A percentile compares a stretch with the other conserved stretches of the same genome.
These are phyloP conservation scores for Mythimna vitellina DNA, from an alignment of 2,888 invertebrate genomes.

Conservation along the genomic window DNA sequence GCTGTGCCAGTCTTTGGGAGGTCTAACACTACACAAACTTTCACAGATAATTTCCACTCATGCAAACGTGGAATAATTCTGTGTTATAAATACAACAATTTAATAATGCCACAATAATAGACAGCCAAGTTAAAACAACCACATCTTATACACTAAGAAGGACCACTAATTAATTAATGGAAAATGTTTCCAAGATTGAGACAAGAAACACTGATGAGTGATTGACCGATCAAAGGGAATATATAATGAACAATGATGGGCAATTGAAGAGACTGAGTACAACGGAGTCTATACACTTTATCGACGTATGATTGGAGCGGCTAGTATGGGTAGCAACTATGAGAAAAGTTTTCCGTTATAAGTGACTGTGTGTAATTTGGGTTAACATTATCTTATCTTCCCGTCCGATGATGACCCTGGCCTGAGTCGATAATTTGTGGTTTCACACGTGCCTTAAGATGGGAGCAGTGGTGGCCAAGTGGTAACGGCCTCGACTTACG, in stretches of 20 bases:
- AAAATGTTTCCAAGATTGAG: constrained; percentile 49
- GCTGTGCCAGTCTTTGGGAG: background rate
- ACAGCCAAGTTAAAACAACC: constrained; percentile 31
- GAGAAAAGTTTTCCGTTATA: constrained; percentile 49
- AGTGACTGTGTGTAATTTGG: no score
- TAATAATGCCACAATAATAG: constrained; percentile 28
- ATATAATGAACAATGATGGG: constrained; percentile 29
- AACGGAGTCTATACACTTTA: constrained; percentile 37
- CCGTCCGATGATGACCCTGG: no score
- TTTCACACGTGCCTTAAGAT: no score
- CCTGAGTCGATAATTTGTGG: no score
- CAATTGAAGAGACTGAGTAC: constrained; percentile 32
- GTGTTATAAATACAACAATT: constrained; percentile 23
- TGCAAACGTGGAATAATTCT: constrained; percentile 38
- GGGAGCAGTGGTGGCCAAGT: no score
- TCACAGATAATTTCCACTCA: background rate
- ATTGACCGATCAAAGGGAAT: constrained; percentile 42
- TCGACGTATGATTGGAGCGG: constrained; percentile 41
- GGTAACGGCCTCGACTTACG: no score
- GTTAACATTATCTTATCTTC: no score
- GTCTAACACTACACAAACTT: background rate
- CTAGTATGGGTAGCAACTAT: constrained; percentile 16
- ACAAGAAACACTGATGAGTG: constrained; percentile 41
- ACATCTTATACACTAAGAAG: constrained; percentile 16
- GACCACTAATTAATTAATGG: constrained; percentile 33